Evolutionary conservation across 2,797 vertebrate genomes (phyloP), one percentile per base, ranked within the genome.

Genomic region (Enteromius anoplus): DNA sequence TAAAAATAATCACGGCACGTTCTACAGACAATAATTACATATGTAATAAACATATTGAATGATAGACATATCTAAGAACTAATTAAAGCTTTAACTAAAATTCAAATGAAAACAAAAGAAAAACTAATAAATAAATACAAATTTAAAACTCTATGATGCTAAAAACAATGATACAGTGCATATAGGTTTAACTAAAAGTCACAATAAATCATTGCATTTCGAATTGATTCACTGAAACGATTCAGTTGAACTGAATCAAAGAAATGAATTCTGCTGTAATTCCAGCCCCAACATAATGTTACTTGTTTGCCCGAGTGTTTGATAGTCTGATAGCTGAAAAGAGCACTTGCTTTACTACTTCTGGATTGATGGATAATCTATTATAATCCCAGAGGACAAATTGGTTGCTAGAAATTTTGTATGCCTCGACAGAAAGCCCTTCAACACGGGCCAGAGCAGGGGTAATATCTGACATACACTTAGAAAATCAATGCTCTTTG

Each of bases 331-430:
- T 53, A 40, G 51, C 66, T 76, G 10, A 49, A 81, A 86, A 47
- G 47, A 80, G 47, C 49, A 66, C 73, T 69, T 47, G 64, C 70
- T 72, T 83, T 64, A 76, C 73, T 47, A 64, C 40, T 69, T 40
- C 69, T 53, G 73, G 66, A 85, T 42, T 72, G 82, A 81, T 64
- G 70, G 60, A 77, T 85, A 87, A 86, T 87, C 65, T 85, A 69
- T 73, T 37, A 81, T 84, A 86, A 88, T 85, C 78, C 77, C 73
- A 72, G 9, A 78, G 76, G 47, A 78, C 60, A 84, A 85, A 86
- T 65, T 26, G 34, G 51, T 82, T 85, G 85, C 78, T 72, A 76
- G 72, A 70, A 42, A 62, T 71, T 76, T 80, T 68, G 76, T 83
- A 23, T 66, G 19, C 71, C 51, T 82, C n/a, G 32, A 45, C 75